These are phyloP conservation scores for Eilema griseolum DNA, from an alignment of 2,888 invertebrate genomes.

Conservation along the genomic window DNA sequence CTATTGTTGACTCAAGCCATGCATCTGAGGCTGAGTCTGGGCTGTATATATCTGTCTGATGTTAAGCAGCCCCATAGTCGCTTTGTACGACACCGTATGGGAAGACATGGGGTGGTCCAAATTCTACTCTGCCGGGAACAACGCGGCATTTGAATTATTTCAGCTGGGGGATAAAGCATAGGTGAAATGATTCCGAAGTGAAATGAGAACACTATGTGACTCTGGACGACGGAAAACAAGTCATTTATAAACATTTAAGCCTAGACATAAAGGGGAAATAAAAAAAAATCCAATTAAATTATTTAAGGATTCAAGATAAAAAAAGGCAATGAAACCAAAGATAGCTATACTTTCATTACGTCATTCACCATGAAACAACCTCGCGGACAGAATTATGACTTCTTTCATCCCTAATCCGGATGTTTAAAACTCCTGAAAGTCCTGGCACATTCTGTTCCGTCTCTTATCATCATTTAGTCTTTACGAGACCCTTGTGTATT, in stretches of 20 bases:
- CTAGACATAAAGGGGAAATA: neutral
- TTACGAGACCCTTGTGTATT: slow-evolving; percentile 34
- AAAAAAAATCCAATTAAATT: slow-evolving; percentile 27
- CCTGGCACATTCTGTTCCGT: slow-evolving; percentile 29
- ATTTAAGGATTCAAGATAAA: slow-evolving; percentile 21
- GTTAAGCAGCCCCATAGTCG: too few relatives aligned
- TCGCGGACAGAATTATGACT: slow-evolving; percentile 30
- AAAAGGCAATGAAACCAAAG: slow-evolving; percentile 25
- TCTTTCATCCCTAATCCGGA: slow-evolving; percentile 38
- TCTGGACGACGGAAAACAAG: neutral
- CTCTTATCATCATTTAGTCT: slow-evolving; percentile 50
- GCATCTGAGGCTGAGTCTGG: too few relatives aligned
- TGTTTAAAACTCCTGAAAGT: slow-evolving; percentile 40
- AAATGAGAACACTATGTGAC: neutral
- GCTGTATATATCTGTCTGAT: too few relatives aligned
- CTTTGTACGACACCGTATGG: too few relatives aligned
- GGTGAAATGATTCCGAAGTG: neutral
- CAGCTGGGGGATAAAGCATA: too few relatives aligned
- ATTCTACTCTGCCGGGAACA: too few relatives aligned
- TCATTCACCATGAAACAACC: slow-evolving; percentile 33
- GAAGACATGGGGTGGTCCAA: too few relatives aligned
- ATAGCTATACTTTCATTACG: slow-evolving; percentile 35
- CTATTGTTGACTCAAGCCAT: too few relatives aligned
- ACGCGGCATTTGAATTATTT: too few relatives aligned
- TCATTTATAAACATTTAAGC: neutral